Evolutionary conservation across 2,888 invertebrate genomes (phyloP).

Genomic region (Sialis fuliginosa): DNA sequence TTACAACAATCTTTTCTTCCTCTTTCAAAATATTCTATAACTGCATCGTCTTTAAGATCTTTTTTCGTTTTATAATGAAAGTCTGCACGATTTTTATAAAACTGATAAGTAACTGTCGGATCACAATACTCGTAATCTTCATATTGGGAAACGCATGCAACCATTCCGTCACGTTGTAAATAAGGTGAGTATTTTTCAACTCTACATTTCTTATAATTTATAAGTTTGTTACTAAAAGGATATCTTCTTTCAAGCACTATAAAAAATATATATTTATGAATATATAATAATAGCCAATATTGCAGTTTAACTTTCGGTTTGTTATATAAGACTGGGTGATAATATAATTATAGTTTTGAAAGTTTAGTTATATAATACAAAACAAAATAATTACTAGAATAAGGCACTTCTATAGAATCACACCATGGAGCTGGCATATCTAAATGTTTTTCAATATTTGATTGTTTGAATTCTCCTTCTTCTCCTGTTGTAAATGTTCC

Average conservation of each 20-base stretch:
- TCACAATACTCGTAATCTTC: conserved; percentile 37
- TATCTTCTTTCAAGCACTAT: conserved; percentile 50
- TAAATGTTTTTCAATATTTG: conserved; percentile 43
- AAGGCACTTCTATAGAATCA: conserved; percentile 40
- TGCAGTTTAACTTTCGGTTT: too few species aligned
- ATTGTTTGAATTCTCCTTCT: background rate
- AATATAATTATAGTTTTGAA: too few species aligned
- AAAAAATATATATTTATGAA: conserved; percentile 7
- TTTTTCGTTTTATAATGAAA: conserved; percentile 28
- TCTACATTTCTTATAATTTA: conserved; percentile 54
- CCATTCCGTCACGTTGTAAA: conserved; percentile 50
- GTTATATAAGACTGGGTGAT: too few species aligned
- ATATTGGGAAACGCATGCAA: conserved; percentile 40
- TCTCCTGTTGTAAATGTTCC: conserved; percentile 18
- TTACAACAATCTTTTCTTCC: conserved; percentile 53
- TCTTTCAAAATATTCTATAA: conserved; percentile 40
- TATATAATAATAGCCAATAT: too few species aligned
- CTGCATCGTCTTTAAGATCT: conserved; percentile 30
- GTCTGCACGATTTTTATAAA: conserved; percentile 48
- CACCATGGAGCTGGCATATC: conserved; percentile 66
- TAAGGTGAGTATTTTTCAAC: conserved; percentile 67
- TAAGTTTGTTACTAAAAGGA: conserved; percentile 48
- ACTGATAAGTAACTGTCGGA: conserved; percentile 32
- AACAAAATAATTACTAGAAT: conserved; percentile 24
- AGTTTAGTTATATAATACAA: background rate